These are phyloP conservation scores for Lordiphosa collinella DNA, from an alignment of 1,140 invertebrate genomes.

Conservation along the genomic window DNA sequence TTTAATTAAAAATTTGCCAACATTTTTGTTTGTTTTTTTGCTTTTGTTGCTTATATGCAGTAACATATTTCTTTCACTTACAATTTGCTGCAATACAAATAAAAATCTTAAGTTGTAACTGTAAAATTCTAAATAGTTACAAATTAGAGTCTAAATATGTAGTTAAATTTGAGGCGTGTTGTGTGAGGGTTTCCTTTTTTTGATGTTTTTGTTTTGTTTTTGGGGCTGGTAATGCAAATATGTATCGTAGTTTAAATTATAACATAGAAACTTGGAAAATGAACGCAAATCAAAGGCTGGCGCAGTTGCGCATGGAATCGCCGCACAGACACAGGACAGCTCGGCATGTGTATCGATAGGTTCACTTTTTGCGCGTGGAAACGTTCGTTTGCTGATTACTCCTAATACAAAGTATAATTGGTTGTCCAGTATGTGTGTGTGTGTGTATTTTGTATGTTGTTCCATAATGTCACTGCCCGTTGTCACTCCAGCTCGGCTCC, in stretches of 20 bases:
- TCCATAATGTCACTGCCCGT: constrained; percentile 52
- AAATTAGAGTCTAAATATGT: constrained; percentile 72
- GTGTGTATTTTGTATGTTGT: constrained; percentile 5
- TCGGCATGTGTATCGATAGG: constrained; percentile 22
- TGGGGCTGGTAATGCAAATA: constrained; percentile 63
- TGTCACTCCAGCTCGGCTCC: constrained; percentile 45
- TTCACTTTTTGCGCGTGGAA: constrained; percentile 6
- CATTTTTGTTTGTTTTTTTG: constrained; percentile 56
- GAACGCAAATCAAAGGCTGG: constrained; percentile 69
- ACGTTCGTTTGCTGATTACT: constrained; percentile 14
- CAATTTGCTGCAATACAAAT: constrained; percentile 73
- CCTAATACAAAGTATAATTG: constrained; percentile 19
- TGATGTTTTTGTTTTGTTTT: constrained; percentile 23
- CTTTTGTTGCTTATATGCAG: constrained; percentile 72
- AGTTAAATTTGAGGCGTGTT: constrained; percentile 72
- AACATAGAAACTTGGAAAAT: constrained; percentile 71
- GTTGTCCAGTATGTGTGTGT: constrained; percentile 7
- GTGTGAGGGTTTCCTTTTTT: constrained; percentile 29
- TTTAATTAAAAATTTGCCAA: constrained; percentile 67
- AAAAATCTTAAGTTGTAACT: constrained; percentile 76
- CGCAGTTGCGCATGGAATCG: constrained; percentile 49
- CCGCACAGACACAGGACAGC: constrained; percentile 38
- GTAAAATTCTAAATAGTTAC: constrained; percentile 74
- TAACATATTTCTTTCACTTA: constrained; percentile 72
- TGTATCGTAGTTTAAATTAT: constrained; percentile 69